These are phyloP conservation scores for Cossypha heuglini DNA, from an alignment of 2,797 vertebrate species.

Conservation along the genomic window DNA sequence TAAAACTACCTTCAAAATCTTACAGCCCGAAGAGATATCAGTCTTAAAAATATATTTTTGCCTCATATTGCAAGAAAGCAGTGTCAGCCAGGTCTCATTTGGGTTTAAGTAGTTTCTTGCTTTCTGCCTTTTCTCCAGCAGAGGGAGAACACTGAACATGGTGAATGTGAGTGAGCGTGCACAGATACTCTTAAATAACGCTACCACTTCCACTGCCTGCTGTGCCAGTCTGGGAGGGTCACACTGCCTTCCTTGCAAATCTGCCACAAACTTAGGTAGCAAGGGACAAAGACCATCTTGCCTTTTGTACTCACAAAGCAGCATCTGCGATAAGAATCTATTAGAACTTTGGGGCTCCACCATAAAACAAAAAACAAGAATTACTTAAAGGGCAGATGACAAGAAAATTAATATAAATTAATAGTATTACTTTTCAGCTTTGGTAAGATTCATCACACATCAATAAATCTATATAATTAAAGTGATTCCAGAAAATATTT, in stretches of 20 bases:
- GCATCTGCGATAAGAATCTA: not conserved
- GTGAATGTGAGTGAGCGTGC: fast-evolving
- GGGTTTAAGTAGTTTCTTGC: not conserved
- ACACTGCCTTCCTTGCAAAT: not conserved
- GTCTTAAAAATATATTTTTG: not conserved
- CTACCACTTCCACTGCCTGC: fast-evolving
- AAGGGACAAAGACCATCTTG: not conserved
- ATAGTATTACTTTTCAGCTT: not conserved
- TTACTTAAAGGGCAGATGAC: not conserved
- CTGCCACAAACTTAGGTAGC: not conserved
- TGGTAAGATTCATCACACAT: not conserved
- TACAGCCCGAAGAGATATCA: not conserved
- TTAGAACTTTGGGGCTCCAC: not conserved
- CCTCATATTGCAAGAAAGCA: not conserved
- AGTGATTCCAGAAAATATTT: constrained; percentile 1
- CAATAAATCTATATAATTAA: not conserved
- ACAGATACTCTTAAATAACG: not conserved
- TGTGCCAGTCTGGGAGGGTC: not conserved
- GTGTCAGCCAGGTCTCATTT: not conserved
- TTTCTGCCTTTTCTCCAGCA: constrained; percentile 24
- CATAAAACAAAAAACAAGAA: not conserved
- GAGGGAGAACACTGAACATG: not conserved
- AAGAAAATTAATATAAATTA: not conserved
- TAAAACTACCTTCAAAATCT: not conserved
- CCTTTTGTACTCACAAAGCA: not conserved